A percentile compares a stretch with the other conserved stretches of the same genome.
Conservation (phyloP, 2,888 invertebrate genomes). For the Papilio elwesi region DNA sequence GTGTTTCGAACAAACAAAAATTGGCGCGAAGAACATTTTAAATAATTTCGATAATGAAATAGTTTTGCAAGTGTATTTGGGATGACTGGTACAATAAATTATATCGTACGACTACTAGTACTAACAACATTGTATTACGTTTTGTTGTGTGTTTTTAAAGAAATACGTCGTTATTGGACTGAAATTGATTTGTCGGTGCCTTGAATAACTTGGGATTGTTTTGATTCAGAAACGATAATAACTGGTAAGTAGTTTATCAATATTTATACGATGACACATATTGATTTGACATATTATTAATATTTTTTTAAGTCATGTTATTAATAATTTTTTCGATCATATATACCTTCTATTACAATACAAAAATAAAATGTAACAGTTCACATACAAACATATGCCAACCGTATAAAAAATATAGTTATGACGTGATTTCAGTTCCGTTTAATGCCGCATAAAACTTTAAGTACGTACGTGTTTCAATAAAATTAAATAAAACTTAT, state of each 20-base stretch:
- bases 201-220: slow-evolving; percentile 53
- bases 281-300: slow-evolving; percentile 1
- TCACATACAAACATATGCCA: no score
- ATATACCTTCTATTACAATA: not conserved
- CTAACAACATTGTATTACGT: slow-evolving; percentile 72
- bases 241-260: slow-evolving; percentile 46
- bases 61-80: slow-evolving; percentile 53
- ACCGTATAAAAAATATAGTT: no score
- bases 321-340: not conserved
- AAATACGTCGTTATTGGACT: slow-evolving; percentile 67
- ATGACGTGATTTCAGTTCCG: no score
- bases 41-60: slow-evolving; percentile 42
- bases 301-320: not conserved
- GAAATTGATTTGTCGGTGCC: slow-evolving; percentile 52
- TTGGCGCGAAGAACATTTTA: slow-evolving; percentile 57
- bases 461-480: not conserved
- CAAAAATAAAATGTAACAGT: no score
- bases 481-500: not conserved
- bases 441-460: no score
- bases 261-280: slow-evolving; percentile 13
- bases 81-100: slow-evolving; percentile 72
- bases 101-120: slow-evolving; percentile 64
- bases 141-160: slow-evolving; percentile 68
- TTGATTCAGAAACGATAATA: slow-evolving; percentile 41
- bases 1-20: slow-evolving; percentile 46